Base-by-base conservation (phyloP, 2,888 invertebrate species). In the Drosophila borborema region DNA sequence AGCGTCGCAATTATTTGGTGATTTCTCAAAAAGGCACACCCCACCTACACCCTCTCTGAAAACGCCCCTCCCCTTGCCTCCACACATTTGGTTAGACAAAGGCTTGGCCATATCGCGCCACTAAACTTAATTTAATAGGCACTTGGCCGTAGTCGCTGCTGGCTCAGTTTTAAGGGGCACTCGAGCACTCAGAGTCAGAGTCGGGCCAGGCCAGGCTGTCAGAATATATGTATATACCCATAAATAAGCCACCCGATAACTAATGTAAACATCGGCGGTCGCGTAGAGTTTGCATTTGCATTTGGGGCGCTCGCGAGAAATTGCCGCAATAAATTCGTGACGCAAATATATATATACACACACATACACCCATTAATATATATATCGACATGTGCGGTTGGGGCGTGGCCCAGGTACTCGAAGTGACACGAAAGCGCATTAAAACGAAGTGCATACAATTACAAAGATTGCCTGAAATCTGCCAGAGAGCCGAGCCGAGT, bases 1-100 rank as follows among this genome's bases (percentile, higher is more conserved):
- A 87, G 90, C 90, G 76, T 72, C 71, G 90, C 88, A 87, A 87
- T 87, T 87, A 90, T 87, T 90, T 89, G 80, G 82, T 82, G 90
- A 87, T 87, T 90, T 86, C 74, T 86, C 86, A 86, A 85, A 58
- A 20, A 9, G 10, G 2, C n/a, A 28, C 5, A 28, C 5, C 59
- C 66, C 28, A n/a, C 55, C 10, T n/a, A 18, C 45, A 12, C 48
- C 36, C 54, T 40, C 20, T 31, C 40, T 49, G 9, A 14, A 10
- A 5, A 0, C 31, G 0, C 0, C 38, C 2, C 38, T 4, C 0
- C 6, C 16, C 2, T 1, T 2, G 14, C 12, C 54, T 12, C 20
- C 28, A 28, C 58, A 64, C 61, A 60, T 51, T 55, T 28, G 60
- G 51, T 48, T 58, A 67, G 69, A 82, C 80, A 80, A 85, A 85